Base-by-base conservation (phyloP, 2,888 invertebrate species). In the Cheilosia scutellata region DNA sequence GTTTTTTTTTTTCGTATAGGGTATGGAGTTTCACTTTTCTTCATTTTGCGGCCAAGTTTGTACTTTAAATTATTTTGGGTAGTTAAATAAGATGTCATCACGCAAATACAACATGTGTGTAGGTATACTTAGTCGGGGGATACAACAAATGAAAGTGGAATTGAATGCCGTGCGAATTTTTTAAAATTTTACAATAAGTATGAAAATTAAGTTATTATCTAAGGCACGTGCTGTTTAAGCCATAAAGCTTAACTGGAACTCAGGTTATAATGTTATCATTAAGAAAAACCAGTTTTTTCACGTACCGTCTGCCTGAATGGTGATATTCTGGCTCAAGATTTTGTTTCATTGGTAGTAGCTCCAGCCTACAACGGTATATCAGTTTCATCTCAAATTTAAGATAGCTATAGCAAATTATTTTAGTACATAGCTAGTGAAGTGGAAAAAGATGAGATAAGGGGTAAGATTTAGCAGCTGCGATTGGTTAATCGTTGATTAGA, bases 1-100 rank as follows among this genome's bases (percentile, higher is more conserved):
- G n/a, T n/a, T 33, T 65, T 9, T n/a, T 57, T 60, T 51, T 47
- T 70, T 47, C 49, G n/a, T 49, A 5, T 51, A 51, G 31, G 29
- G 44, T 49, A 76, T 53, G 53, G 60, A 70, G 58, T 84, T 84
- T 84, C 84, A 80, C 84, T 84, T 84, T 84, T 51, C 49, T 66
- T 47, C 29, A 49, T 57, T 79, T 55, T 51, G 53, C 20, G 44
- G 25, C 31, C 3, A 27, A 62, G 62, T 78, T 74, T 76, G 70
- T 49, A 77, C 53, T 82, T 66, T n/a, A 47, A 65, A 82, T 76
- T 82, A 65, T 76, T 60, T 51, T 31, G 75, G 25, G 60, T 68
- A 66, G 80, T 71, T 79, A 80, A 84, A 84, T 80, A 79, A 84
- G 84, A 79, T 84, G 75, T 76, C 75, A 84, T 80, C 63, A 63